Evolutionary conservation across 2,888 invertebrate genomes (phyloP), one percentile per base, ranked within the genome.

Genomic region (Pseudoips prasinana): DNA sequence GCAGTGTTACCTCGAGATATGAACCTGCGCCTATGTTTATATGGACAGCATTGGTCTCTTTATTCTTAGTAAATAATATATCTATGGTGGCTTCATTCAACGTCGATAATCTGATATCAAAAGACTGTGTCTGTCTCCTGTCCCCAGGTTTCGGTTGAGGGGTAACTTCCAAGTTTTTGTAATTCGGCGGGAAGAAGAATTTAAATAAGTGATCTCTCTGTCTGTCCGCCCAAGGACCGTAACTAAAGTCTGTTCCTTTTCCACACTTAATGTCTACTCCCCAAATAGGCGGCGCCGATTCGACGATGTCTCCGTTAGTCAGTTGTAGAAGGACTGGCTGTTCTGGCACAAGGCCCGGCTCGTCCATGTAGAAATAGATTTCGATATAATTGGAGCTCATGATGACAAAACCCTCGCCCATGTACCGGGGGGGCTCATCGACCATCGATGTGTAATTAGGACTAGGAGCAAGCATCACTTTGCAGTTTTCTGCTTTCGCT

Each of bases 171-270:
- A 96, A 90, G 38, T 93, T 92, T 65, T 94, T 92, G 81, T 94
- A 96, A 73, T 96, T 94, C 47, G 95, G 93, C 4, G 98, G 99
- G 72, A 96, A 98, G 86, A 99, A 99, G 79, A 98, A 98, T 81
- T 94, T 96, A 82, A 96, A 98, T 18, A 99, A 89, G 78, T 96
- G 94, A 71, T 98, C 98, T 46, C 99, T 92, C 74, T 99, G 99
- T 29, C 98, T 91, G 73, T 99, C 99, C 1, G 98, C 99, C 99
- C 99, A 99, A 0, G 99, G 99, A 0, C 99, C 99, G 70, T 99
- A 99, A 77, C 98, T 98, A 62, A 99, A 96, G 69, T 98, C 96
- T 1, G 96, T 96, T 47, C 96, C 98, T 82, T 97, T 98, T 0
- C 97, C 96, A 71, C 97, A 96, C 76, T 97, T 98, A 33, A 98